Percentiles rank a stretch among this genome's conserved stretches.
Conservation (phyloP, 1,140 invertebrate genomes). For the Drosophila mojavensis region DNA sequence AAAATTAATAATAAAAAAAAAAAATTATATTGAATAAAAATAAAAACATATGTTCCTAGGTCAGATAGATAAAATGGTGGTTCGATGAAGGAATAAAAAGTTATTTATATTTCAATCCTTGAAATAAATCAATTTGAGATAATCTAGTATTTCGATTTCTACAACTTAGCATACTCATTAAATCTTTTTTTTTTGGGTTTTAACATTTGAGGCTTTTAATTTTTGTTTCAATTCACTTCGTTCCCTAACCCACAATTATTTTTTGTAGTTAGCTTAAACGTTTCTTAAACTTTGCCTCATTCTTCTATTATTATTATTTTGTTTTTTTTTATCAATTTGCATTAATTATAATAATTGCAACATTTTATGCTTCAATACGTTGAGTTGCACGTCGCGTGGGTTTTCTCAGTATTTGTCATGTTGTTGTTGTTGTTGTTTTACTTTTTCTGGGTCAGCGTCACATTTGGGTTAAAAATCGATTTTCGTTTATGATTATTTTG, state of each 20-base stretch:
- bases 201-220: not conserved
- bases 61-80: too few relatives aligned
- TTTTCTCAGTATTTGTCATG: conserved; percentile 9
- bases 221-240: not conserved
- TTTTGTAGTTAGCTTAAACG: conserved; percentile 4
- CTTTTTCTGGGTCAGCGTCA: conserved; percentile 45
- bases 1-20: too few relatives aligned
- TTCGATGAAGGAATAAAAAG: too few relatives aligned
- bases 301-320: not conserved
- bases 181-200: not conserved
- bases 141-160: not conserved
- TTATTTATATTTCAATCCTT: too few relatives aligned
- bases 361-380: conserved; percentile 41
- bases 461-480: conserved; percentile 57
- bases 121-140: too few relatives aligned
- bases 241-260: not conserved
- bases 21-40: too few relatives aligned
- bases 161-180: not conserved
- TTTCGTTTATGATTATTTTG: conserved; percentile 47
- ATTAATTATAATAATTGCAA: conserved; percentile 59
- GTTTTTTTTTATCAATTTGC: conserved; percentile 25
- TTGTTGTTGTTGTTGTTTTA: conserved; percentile 17
- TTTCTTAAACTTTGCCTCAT: conserved; percentile 8
- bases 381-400: conserved; percentile 27
- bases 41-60: too few relatives aligned